phyloP scores from a whole-genome alignment of 2,113 vertebrate genomes.

The Seriola aureovittata region DNA sequence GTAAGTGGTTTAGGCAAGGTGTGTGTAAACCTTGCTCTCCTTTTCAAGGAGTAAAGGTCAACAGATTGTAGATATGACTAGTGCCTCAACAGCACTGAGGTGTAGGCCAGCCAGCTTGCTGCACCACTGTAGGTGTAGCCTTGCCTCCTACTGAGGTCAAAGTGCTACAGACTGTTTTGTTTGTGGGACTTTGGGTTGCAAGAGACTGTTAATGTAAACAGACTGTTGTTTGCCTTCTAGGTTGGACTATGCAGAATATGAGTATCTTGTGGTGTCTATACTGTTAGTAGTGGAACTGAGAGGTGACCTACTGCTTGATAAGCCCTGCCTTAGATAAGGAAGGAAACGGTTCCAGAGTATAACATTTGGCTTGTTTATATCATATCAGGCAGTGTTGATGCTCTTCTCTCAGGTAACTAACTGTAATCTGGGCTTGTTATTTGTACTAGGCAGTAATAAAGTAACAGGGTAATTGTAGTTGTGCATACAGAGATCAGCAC shows the following conservation, averaged over 20 bases:
- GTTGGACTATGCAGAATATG: constrained; percentile 74
- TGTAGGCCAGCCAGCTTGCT: constrained; percentile 34
- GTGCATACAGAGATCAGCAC: constrained; percentile 22
- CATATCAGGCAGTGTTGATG: constrained; percentile 43
- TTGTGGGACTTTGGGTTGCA: constrained; percentile 26
- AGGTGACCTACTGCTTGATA: constrained; percentile 43
- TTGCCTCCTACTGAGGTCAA: constrained; percentile 55
- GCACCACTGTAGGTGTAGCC: constrained; percentile 50
- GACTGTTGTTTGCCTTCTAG: constrained; percentile 76
- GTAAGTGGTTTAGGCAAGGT: constrained; percentile 26
- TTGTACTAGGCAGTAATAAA: constrained; percentile 29
- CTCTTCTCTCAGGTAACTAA: constrained; percentile 82
- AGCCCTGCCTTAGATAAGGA: constrained; percentile 64
- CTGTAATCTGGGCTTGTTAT: constrained; percentile 56
- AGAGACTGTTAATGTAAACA: constrained; percentile 70
- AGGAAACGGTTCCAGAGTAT: constrained; percentile 8
- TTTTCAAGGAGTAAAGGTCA: constrained; percentile 58
- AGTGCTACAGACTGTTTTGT: constrained; percentile 56
- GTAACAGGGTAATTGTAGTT: constrained; percentile 22
- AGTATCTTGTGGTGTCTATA: constrained; percentile 25
- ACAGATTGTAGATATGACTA: constrained; percentile 57
- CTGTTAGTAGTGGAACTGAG: constrained; percentile 45
- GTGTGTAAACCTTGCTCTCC: constrained; percentile 40
- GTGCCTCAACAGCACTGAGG: constrained; percentile 61
- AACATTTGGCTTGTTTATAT: constrained; percentile 47